Conservation (phyloP, 2,888 invertebrate species). For the Bruchidius siliquastri region DNA sequence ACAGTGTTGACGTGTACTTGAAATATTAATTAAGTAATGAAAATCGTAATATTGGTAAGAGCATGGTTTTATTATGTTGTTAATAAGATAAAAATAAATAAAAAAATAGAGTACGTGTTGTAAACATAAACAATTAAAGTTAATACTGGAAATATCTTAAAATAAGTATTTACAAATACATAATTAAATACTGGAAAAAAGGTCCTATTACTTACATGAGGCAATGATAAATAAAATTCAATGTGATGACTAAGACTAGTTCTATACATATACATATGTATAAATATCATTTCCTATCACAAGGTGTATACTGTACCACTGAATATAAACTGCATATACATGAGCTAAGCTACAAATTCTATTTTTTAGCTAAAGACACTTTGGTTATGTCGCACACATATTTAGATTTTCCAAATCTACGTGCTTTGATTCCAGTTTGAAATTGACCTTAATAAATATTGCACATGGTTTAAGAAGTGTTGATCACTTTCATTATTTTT, state of each 20-base stretch:
- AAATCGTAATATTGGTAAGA: not conserved
- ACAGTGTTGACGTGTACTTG: no score
- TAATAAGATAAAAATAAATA: not conserved
- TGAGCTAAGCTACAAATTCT: not conserved
- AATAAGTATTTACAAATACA: not conserved
- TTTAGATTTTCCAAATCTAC: not conserved
- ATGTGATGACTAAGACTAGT: not conserved
- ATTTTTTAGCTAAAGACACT: not conserved
- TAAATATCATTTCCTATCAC: not conserved
- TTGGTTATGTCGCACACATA: not conserved
- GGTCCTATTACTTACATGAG: not conserved
- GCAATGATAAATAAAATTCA: not conserved
- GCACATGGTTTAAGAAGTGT: not conserved
- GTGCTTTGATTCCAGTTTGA: not conserved
- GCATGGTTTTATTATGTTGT: not conserved
- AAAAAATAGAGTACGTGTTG: not conserved
- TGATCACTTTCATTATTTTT: not conserved
- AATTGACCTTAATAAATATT: not conserved
- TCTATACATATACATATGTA: not conserved
- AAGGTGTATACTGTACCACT: not conserved
- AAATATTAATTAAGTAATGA: no score
- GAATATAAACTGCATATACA: not conserved
- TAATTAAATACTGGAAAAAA: not conserved
- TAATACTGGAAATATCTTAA: not conserved
- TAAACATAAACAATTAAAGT: not conserved